These are phyloP conservation scores for Seladonia tumulorum DNA, from an alignment of 2,888 invertebrate genomes.

Conservation along the genomic window DNA sequence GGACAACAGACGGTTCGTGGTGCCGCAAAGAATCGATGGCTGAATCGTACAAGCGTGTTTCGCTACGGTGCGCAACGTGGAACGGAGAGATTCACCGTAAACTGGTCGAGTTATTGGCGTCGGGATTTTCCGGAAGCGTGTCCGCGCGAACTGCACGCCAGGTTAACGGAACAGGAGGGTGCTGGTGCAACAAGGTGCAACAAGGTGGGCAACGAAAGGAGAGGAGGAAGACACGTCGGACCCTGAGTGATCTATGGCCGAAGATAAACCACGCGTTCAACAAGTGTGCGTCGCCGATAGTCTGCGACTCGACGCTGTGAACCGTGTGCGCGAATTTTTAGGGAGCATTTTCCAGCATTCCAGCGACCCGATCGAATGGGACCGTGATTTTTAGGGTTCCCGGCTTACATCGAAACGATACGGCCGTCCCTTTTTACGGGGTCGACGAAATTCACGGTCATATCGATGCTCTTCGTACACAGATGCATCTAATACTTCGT, in stretches of 20 bases:
- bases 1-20: slow-evolving; percentile 13
- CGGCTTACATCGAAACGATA: background rate
- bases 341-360: background rate
- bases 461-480: background rate
- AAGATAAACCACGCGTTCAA: slow-evolving; percentile 84
- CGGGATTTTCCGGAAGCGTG: slow-evolving; percentile 32
- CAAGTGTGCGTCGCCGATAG: slow-evolving; percentile 83
- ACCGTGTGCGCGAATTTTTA: slow-evolving; percentile 35
- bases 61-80: slow-evolving; percentile 8
- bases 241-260: slow-evolving; percentile 82
- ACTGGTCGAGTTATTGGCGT: slow-evolving; percentile 39
- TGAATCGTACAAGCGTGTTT: slow-evolving; percentile 20
- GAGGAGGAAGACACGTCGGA: slow-evolving; percentile 68
- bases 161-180: slow-evolving; percentile 42
- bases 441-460: background rate
- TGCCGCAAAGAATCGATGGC: background rate
- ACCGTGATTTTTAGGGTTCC: background rate
- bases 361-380: background rate
- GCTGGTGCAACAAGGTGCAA: background rate
- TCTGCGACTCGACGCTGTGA: slow-evolving; percentile 26
- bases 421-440: background rate
- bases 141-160: slow-evolving; percentile 38
- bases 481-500: background rate
- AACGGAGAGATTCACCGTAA: slow-evolving; percentile 23
- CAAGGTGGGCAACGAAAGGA: slow-evolving; percentile 46